A percentile compares a stretch with the other conserved stretches of the same genome.
Conservation (phyloP, 2,797 vertebrate species). For the Neosilurus mollespiculum region DNA sequence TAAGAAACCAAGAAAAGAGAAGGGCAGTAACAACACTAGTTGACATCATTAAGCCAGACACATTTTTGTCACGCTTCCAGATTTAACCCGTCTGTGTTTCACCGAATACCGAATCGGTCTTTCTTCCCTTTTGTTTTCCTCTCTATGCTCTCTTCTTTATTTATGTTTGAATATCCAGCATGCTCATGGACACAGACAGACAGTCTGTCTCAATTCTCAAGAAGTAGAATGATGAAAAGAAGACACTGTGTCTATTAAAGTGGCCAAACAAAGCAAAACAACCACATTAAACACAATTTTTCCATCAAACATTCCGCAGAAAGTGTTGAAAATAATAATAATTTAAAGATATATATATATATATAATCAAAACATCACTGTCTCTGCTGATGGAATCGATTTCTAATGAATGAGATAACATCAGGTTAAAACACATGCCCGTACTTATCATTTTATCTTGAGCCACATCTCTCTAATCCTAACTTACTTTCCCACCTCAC, state of each 20-base stretch:
- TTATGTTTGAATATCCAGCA: constrained; percentile 49
- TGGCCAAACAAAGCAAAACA: constrained; percentile 42
- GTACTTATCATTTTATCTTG: constrained; percentile 55
- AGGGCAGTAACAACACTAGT: constrained; percentile 61
- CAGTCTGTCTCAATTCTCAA: constrained; percentile 56
- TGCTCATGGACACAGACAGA: constrained; percentile 63
- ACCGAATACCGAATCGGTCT: constrained; percentile 65
- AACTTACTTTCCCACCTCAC: constrained; percentile 52
- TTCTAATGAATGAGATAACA: constrained; percentile 56
- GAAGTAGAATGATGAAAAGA: constrained; percentile 61
- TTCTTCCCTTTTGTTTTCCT: constrained; percentile 50
- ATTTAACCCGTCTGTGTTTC: constrained; percentile 72
- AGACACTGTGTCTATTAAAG: constrained; percentile 40
- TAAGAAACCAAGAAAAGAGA: constrained; percentile 16
- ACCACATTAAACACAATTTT: constrained; percentile 29
- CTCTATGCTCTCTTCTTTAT: constrained; percentile 47
- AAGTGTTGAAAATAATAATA: neutral
- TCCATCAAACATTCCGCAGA: neutral
- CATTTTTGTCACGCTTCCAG: constrained; percentile 78
- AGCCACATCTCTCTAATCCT: constrained; percentile 59
- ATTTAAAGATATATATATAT: too few species aligned
- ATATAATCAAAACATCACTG: constrained; percentile 40
- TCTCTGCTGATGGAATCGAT: constrained; percentile 44
- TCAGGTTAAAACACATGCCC: constrained; percentile 52
- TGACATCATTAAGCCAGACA: constrained; percentile 77